These are phyloP conservation scores for Synanthedon formicaeformis DNA, from an alignment of 2,888 invertebrate genomes.

Conservation along the genomic window DNA sequence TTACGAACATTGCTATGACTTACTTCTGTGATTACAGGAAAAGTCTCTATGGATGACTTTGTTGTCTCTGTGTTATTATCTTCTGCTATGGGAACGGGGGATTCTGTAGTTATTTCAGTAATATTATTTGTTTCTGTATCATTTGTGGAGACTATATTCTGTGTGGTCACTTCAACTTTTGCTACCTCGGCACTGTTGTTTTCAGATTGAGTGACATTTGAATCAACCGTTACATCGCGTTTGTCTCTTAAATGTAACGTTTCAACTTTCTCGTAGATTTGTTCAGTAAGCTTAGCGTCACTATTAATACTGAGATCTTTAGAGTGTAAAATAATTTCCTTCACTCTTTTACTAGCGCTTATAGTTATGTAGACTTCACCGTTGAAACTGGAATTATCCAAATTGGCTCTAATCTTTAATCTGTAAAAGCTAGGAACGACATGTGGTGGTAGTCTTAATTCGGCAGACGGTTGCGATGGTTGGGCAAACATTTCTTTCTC, in stretches of 20 bases:
- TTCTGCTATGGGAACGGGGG: slow-evolving; percentile 1
- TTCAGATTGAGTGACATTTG: slow-evolving; percentile 4
- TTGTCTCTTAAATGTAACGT: slow-evolving; percentile 28
- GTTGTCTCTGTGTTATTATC: slow-evolving; percentile 1
- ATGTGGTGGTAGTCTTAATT: slow-evolving; percentile 52
- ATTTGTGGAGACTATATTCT: background rate
- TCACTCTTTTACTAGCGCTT: slow-evolving; percentile 37
- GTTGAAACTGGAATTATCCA: slow-evolving; percentile 49
- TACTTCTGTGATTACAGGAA: slow-evolving; percentile 35
- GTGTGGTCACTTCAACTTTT: background rate
- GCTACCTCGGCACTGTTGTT: background rate
- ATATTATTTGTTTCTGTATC: slow-evolving; percentile 8
- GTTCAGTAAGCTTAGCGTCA: slow-evolving; percentile 52
- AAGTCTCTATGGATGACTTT: background rate
- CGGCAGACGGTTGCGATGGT: slow-evolving; percentile 26
- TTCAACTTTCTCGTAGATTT: slow-evolving; percentile 51
- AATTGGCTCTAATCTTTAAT: slow-evolving; percentile 64
- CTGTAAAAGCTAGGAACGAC: slow-evolving; percentile 71
- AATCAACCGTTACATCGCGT: slow-evolving; percentile 19
- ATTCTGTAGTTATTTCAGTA: slow-evolving; percentile 10
- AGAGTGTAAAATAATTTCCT: slow-evolving; percentile 62
- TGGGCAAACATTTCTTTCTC: slow-evolving; percentile 50
- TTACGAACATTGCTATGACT: slow-evolving; percentile 46
- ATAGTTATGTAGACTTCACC: slow-evolving; percentile 64
- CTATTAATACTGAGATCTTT: slow-evolving; percentile 50